Evolutionary conservation across 1,140 invertebrate species (phyloP).

Genomic region (Hyles vespertilio): DNA sequence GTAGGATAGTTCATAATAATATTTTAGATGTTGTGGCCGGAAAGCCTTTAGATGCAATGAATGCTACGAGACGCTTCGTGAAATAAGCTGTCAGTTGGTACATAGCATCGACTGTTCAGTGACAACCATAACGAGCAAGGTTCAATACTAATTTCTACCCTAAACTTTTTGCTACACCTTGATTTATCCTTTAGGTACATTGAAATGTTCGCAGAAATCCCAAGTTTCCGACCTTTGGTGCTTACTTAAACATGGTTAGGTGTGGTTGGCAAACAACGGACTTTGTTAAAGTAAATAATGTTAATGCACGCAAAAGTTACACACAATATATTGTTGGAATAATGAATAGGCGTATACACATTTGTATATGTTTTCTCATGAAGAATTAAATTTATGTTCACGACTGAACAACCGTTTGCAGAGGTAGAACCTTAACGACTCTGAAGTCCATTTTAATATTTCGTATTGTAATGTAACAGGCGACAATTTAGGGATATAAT

Average conservation of each 20-base stretch:
- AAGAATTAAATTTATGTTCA: background rate
- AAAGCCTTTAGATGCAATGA: no score
- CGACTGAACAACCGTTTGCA: background rate
- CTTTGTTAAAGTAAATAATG: conserved; percentile 13
- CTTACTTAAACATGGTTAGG: conserved; percentile 11
- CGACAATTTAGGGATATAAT: no score
- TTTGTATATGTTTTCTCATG: background rate
- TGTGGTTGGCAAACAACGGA: conserved; percentile 15
- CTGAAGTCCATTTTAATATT: no score
- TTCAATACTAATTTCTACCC: background rate
- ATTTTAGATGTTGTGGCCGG: no score
- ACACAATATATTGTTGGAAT: background rate
- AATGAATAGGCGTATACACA: conserved; percentile 1
- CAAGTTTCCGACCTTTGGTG: conserved; percentile 13
- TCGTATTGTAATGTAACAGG: no score
- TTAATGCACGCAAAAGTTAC: conserved; percentile 7
- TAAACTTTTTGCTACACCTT: conserved; percentile 7
- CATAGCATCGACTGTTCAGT: no score
- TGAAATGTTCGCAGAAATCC: conserved; percentile 12
- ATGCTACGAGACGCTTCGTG: no score
- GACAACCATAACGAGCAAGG: no score
- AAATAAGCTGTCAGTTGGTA: no score
- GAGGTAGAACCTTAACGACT: no score
- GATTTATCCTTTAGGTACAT: conserved; percentile 10
- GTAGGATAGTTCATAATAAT: no score